A percentile compares a stretch with the other conserved stretches of the same genome.
phyloP scores from a whole-genome alignment of 2,797 vertebrate species.

The Oryzias sinensis region DNA sequence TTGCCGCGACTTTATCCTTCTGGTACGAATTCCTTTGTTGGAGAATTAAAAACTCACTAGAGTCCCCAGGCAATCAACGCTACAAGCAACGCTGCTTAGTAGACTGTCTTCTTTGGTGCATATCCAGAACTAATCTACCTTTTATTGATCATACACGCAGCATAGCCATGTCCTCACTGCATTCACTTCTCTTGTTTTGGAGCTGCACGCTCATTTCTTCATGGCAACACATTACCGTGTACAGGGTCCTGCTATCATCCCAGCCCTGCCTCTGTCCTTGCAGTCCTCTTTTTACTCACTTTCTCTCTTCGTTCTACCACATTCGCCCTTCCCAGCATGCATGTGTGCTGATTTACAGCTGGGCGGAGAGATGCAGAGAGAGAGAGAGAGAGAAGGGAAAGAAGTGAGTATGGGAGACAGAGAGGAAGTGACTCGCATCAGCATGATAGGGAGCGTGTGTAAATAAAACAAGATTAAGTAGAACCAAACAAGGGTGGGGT shows the following conservation, averaged over 20 bases:
- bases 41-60: constrained; percentile 39
- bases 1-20: constrained; percentile 45
- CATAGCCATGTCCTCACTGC: constrained; percentile 50
- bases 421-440: constrained; percentile 72
- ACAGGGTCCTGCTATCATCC: constrained; percentile 58
- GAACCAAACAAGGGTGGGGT: background rate
- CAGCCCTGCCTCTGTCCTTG: constrained; percentile 51
- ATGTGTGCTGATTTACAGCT: constrained; percentile 63
- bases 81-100: constrained; percentile 33
- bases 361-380: constrained; percentile 49
- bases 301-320: constrained; percentile 48
- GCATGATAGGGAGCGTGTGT: constrained; percentile 74
- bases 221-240: constrained; percentile 65
- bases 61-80: constrained; percentile 36
- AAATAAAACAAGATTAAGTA: constrained; percentile 58
- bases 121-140: constrained; percentile 46
- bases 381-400: constrained; percentile 26
- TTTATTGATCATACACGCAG: constrained; percentile 56
- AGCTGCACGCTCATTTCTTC: constrained; percentile 58
- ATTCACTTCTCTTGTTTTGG: constrained; percentile 52
- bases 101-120: constrained; percentile 18
- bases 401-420: constrained; percentile 28
- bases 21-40: constrained; percentile 33
- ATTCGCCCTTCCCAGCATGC: constrained; percentile 55
- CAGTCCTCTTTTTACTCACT: constrained; percentile 29